phyloP scores from a whole-genome alignment of 2,797 vertebrate species.

The Denticeps clupeoides region DNA sequence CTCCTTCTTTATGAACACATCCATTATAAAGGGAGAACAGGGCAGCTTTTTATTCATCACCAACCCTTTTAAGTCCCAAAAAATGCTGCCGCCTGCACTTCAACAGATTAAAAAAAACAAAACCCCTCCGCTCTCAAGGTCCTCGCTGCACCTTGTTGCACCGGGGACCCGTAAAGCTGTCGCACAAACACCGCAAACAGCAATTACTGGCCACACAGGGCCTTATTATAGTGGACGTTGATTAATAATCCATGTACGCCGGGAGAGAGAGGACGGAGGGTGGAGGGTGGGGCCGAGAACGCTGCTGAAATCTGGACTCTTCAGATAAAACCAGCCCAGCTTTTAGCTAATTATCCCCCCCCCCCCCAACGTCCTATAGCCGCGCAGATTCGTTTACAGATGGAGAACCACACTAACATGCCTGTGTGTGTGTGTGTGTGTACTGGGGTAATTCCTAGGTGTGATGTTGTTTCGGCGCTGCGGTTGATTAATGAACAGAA shows the following conservation, averaged over 20 bases:
- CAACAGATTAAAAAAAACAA: conserved; percentile 9
- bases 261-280: conserved; percentile 35
- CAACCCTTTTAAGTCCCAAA: conserved; percentile 2
- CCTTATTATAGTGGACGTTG: conserved; percentile 46
- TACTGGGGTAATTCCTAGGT: neutral
- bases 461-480: too few relatives aligned
- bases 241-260: conserved; percentile 48
- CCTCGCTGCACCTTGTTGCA: conserved; percentile 18
- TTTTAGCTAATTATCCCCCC: conserved; percentile 53
- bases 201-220: conserved; percentile 41
- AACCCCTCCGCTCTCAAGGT: conserved; percentile 13
- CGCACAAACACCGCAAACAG: conserved; percentile 26
- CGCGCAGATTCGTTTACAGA: conserved; percentile 43
- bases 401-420: conserved; percentile 40
- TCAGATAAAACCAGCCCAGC: conserved; percentile 47
- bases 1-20: too few relatives aligned
- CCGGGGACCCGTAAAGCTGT: conserved; percentile 32
- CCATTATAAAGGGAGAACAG: too few relatives aligned
- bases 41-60: too few relatives aligned
- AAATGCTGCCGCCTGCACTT: conserved; percentile 1
- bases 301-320: conserved; percentile 48
- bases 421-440: conserved; percentile 39
- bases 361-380: conserved; percentile 36
- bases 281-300: conserved; percentile 32
- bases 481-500: conserved; percentile 61